A percentile compares a stretch with the other conserved stretches of the same genome.
Evolutionary conservation across 92 coral and sea anemone species (phyloP).

Genomic region (Bergia puertoricense): DNA sequence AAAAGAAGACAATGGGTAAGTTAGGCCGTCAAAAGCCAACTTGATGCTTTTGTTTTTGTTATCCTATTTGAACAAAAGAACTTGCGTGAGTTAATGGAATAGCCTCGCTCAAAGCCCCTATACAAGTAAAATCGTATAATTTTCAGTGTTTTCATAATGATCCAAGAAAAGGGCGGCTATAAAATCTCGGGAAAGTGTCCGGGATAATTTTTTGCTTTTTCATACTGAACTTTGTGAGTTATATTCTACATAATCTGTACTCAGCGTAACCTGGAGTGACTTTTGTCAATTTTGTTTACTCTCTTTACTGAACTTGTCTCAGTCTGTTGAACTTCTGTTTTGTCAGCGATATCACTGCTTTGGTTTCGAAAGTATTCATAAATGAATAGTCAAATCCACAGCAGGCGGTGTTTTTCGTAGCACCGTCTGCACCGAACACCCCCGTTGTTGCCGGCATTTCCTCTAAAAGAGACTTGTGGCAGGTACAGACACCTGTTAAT

Average conservation of each 20-base stretch:
- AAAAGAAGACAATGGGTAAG: background rate
- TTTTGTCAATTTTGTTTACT: background rate
- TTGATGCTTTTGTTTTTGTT: conserved; percentile 14
- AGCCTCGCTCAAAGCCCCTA: background rate
- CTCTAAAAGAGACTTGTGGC: too few species aligned
- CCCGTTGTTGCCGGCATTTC: too few species aligned
- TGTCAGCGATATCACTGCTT: background rate
- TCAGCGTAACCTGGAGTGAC: background rate
- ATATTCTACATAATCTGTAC: background rate
- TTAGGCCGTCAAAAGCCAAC: background rate
- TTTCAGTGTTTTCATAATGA: background rate
- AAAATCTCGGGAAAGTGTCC: background rate
- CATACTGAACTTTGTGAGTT: background rate
- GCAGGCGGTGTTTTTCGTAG: too few species aligned
- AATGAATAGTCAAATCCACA: too few species aligned
- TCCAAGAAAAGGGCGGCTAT: background rate
- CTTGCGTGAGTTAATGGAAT: background rate
- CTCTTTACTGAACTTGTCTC: background rate
- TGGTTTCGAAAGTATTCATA: background rate
- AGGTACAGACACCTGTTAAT: too few species aligned
- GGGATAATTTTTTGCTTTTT: background rate
- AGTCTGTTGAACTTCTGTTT: background rate
- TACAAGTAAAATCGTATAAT: background rate
- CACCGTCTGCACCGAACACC: too few species aligned
- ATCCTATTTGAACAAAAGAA: conserved; percentile 10